Evolutionary conservation across 1,140 invertebrate species (phyloP).

Genomic region (Drosophila pandora): DNA sequence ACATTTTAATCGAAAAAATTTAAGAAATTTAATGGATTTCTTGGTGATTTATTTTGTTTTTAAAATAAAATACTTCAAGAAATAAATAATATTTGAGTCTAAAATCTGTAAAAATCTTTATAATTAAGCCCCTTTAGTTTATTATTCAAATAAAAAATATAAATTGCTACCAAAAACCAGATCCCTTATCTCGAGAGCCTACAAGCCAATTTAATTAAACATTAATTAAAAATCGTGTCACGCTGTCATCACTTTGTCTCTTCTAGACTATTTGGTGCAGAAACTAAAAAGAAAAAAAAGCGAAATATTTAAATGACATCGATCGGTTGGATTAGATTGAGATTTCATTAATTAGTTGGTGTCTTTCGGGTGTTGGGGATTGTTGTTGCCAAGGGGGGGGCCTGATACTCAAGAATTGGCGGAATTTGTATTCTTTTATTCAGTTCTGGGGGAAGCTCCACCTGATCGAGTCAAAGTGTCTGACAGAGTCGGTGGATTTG

Average conservation of each 20-base stretch:
- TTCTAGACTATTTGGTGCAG: conserved; percentile 19
- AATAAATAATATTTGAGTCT: too few species aligned
- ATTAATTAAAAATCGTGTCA: conserved; percentile 17
- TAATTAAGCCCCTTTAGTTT: not conserved
- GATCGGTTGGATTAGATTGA: conserved; percentile 69
- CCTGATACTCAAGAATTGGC: not conserved
- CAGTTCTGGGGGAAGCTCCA: conserved; percentile 21
- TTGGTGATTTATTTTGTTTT: too few species aligned
- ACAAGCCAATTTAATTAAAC: not conserved
- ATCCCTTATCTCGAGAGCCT: not conserved
- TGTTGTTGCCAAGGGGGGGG: conserved; percentile 21
- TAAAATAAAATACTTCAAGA: too few species aligned
- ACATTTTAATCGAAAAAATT: not conserved
- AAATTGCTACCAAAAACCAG: not conserved
- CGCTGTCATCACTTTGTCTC: conserved; percentile 16
- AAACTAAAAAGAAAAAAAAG: not conserved
- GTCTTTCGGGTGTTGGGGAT: conserved; percentile 24
- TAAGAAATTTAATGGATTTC: not conserved
- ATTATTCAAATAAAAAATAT: not conserved
- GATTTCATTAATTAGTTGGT: conserved; percentile 79
- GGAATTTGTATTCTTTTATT: not conserved
- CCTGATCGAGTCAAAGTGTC: conserved; percentile 16
- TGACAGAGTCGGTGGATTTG: not conserved
- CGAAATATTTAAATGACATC: conserved; percentile 9
- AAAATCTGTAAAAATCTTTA: too few species aligned